phyloP scores from a whole-genome alignment of 2,797 vertebrate genomes.

The Coracias cyanogaster region DNA sequence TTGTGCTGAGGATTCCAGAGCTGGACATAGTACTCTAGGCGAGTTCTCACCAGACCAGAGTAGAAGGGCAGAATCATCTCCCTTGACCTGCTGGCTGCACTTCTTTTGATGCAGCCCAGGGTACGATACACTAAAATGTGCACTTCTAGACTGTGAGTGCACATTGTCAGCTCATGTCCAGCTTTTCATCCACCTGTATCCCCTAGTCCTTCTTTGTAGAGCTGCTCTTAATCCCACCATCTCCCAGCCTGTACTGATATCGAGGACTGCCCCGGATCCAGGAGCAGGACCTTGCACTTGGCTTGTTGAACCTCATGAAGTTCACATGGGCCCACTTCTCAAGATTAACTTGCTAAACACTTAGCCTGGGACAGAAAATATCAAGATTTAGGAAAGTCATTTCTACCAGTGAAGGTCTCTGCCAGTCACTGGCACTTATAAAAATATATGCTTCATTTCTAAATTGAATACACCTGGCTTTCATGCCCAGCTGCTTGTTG shows the following conservation, averaged over 20 bases:
- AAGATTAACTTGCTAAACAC: not conserved
- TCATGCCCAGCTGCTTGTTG: not conserved
- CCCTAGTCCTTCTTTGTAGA: not conserved
- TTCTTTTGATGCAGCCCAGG: not conserved
- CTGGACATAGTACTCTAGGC: not conserved
- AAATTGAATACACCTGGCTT: not conserved
- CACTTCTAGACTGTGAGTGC: not conserved
- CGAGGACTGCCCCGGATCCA: not conserved
- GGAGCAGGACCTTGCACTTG: not conserved
- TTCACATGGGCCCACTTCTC: not conserved
- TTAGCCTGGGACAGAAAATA: not conserved
- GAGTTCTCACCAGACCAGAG: not conserved
- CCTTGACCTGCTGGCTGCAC: not conserved
- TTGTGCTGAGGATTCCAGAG: not conserved
- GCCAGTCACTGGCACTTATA: not conserved
- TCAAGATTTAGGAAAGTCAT: constrained; percentile 1
- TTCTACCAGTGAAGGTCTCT: not conserved
- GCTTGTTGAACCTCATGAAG: not conserved
- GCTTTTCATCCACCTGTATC: not conserved
- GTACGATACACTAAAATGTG: not conserved
- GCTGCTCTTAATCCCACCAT: not conserved
- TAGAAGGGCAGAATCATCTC: not conserved
- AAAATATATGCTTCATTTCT: not conserved
- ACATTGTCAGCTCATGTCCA: not conserved
- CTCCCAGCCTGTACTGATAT: not conserved